These are phyloP conservation scores for Aelia acuminata DNA, from an alignment of 2,888 invertebrate genomes.

Conservation along the genomic window DNA sequence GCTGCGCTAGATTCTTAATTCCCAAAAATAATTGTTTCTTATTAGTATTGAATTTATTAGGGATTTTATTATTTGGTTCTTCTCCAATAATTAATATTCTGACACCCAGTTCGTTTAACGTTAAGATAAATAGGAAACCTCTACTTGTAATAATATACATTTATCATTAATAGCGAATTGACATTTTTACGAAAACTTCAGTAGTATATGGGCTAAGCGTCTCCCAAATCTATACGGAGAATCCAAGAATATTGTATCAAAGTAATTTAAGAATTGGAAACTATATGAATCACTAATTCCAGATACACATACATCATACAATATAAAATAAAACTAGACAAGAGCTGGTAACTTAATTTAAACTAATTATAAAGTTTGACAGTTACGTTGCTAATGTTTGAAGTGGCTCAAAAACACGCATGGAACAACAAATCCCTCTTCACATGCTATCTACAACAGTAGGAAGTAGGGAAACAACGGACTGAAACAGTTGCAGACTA, in stretches of 20 bases:
- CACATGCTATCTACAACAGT: background rate
- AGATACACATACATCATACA: background rate
- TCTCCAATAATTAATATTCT: too few species aligned
- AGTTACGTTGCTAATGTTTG: background rate
- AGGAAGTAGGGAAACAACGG: background rate
- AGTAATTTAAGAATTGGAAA: background rate
- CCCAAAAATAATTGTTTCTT: too few species aligned
- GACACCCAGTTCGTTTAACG: too few species aligned
- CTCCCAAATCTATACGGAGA: too few species aligned
- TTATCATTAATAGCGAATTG: too few species aligned
- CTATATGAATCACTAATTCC: background rate
- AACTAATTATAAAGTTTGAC: slow-evolving; percentile 13
- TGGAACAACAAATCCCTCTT: background rate
- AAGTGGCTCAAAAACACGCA: background rate
- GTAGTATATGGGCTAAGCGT: too few species aligned
- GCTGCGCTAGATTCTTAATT: too few species aligned
- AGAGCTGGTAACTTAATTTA: background rate
- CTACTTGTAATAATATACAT: too few species aligned
- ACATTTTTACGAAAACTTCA: too few species aligned
- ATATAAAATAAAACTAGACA: background rate
- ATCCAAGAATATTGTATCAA: background rate
- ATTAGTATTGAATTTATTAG: too few species aligned
- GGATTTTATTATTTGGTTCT: too few species aligned
- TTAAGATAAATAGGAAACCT: too few species aligned
- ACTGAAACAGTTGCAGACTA: background rate